Percentiles rank a stretch among this genome's conserved stretches.
Conservation (phyloP, 2,888 invertebrate genomes). For the Brachyopa scutellaris region DNA sequence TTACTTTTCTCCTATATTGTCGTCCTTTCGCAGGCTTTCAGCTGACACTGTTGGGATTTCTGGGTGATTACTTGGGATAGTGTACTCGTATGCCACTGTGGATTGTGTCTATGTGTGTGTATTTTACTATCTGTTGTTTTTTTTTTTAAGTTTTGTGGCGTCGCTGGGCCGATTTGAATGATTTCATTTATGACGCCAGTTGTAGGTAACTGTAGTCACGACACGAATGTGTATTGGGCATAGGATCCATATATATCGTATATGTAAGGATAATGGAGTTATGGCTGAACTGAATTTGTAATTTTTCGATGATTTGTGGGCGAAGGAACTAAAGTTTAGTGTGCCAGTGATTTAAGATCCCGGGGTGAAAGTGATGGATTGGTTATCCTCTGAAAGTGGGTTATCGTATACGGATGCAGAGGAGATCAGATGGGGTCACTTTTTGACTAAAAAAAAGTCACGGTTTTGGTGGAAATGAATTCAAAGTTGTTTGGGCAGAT, state of each 20-base stretch:
- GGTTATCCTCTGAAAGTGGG: slow-evolving; percentile 27
- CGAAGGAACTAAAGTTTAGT: slow-evolving; percentile 33
- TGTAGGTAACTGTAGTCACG: slow-evolving; percentile 25
- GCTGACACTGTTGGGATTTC: slow-evolving; percentile 47
- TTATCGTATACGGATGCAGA: slow-evolving; percentile 13
- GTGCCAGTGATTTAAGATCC: slow-evolving; percentile 53
- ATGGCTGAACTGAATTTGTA: slow-evolving; percentile 54
- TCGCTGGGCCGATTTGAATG: slow-evolving; percentile 65
- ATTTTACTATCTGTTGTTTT: background rate
- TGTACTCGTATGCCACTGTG: too few relatives aligned
- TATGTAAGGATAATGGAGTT: slow-evolving; percentile 48
- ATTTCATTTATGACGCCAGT: slow-evolving; percentile 67
- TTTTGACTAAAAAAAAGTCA: too few relatives aligned
- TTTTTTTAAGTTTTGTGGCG: slow-evolving; percentile 42
- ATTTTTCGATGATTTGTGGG: slow-evolving; percentile 51
- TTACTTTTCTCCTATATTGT: background rate
- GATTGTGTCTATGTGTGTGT: background rate
- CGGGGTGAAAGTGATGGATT: slow-evolving; percentile 65
- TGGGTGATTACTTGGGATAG: slow-evolving; percentile 12
- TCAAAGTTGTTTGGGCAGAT: too few relatives aligned
- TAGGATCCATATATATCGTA: too few relatives aligned
- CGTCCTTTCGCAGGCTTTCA: slow-evolving; percentile 4
- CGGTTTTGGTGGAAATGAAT: too few relatives aligned
- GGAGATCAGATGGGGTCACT: slow-evolving; percentile 11
- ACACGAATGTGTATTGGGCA: slow-evolving; percentile 18